Base-by-base conservation (phyloP, 1,140 invertebrate species). In the Drosophila arawakana region DNA sequence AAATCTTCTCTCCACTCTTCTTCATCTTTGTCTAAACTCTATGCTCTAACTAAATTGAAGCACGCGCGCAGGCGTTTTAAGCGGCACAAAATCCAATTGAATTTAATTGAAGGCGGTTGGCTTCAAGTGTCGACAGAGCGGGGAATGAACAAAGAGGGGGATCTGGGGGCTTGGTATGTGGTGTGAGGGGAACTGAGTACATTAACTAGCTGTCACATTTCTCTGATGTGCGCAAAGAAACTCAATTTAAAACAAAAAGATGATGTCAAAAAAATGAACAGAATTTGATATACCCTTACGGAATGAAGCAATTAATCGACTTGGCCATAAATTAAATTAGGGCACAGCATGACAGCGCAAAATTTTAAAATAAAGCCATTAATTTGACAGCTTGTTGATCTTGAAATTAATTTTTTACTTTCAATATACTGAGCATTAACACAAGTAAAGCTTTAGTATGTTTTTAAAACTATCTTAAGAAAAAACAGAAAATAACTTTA, bases 141-240 rank as follows among this genome's bases (percentile, higher is more conserved):
- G 69, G 59, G 60, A 55, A 25, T 9, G 8, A 9, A 46, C 4
- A 18, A 55, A 18, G 60, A 37, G 15, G 39, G 66, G 35, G 41
- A 0, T 30, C 57, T 44, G 61, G 46, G 49, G 70, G 47, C n/a
- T 21, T 25, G 30, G 7, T 25, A 39, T 37, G 39, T 57, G 65
- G 52, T 52, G 50, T 4, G 25, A 21, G 1, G 11, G 37, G 9
- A 9, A n/a, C 9, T n/a, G 18, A 7, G 30, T 10, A 74, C 76
- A 82, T 81, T 82, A 88, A 83, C 80, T 82, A 86, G 80, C 84
- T 86, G 84, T 86, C 84, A 86, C 83, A 86, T 86, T 88, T 88
- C 44, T 86, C 62, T 88, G 83, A 86, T 82, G 79, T 49, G 80
- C 80, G 79, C 60, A 66, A 79, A 82, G 50, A 67, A 72, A 65